These are phyloP conservation scores for Coracopsis vasa DNA, from an alignment of 2,113 vertebrate species.

Conservation along the genomic window DNA sequence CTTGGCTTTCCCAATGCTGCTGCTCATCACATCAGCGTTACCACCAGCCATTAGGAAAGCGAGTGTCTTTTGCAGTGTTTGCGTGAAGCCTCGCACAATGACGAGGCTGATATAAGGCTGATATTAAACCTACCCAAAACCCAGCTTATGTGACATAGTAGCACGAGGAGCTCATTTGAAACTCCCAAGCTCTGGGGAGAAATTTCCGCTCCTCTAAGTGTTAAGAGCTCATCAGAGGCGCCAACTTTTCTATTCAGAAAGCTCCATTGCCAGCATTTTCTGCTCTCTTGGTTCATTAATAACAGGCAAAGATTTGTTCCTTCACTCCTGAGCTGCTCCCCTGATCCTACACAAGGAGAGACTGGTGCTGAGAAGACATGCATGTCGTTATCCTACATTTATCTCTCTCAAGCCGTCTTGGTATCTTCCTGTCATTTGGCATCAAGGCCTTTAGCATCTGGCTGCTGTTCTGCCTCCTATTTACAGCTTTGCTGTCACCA, in stretches of 20 bases:
- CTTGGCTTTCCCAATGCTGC: accelerated
- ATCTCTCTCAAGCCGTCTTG: not conserved
- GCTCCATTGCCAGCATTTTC: not conserved
- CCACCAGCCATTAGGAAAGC: accelerated
- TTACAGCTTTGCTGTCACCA: accelerated
- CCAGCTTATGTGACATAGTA: not conserved
- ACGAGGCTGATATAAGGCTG: not conserved
- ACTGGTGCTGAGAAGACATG: not conserved
- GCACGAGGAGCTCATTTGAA: not conserved
- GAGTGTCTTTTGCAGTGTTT: not conserved
- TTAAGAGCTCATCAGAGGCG: not conserved
- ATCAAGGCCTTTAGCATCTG: not conserved
- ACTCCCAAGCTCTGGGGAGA: not conserved
- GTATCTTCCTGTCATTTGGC: not conserved
- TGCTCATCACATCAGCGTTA: not conserved
- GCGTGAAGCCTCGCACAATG: accelerated
- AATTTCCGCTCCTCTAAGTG: not conserved
- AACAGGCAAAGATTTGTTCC: not conserved
- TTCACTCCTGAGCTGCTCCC: not conserved
- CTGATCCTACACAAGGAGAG: not conserved
- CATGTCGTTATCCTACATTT: not conserved
- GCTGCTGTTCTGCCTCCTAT: not conserved
- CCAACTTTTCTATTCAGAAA: not conserved
- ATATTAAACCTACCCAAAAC: not conserved
- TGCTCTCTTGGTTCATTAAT: not conserved